Evolutionary conservation across 2,888 invertebrate genomes (phyloP).

Genomic region (Saturnia pavonia): DNA sequence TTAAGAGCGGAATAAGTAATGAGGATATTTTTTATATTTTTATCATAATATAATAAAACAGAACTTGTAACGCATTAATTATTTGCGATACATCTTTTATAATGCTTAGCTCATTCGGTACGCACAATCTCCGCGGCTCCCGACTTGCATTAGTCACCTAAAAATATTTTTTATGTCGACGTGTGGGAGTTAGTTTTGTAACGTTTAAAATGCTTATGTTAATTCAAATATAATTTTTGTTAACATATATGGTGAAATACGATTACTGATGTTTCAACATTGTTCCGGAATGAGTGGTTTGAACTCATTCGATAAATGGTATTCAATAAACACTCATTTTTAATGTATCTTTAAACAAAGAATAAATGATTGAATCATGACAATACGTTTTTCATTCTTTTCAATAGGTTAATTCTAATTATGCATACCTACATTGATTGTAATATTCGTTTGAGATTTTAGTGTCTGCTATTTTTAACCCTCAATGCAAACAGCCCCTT

Average conservation of each 20-base stretch:
- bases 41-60: too few relatives aligned
- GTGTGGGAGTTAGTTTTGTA: constrained; percentile 13
- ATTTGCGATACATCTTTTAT: neutral
- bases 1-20: too few relatives aligned
- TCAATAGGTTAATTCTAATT: too few relatives aligned
- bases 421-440: neutral
- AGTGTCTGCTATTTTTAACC: too few relatives aligned
- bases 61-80: neutral
- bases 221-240: constrained; percentile 7
- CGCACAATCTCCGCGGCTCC: neutral
- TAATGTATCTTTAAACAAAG: neutral
- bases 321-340: constrained; percentile 1
- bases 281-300: constrained; percentile 2
- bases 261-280: constrained; percentile 7
- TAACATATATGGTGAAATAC: constrained; percentile 6
- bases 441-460: too few relatives aligned
- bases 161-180: constrained; percentile 7
- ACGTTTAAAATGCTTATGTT: constrained; percentile 14
- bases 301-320: constrained; percentile 2
- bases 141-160: constrained; percentile 8
- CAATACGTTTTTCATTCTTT: neutral
- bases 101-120: neutral
- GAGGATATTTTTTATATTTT: too few relatives aligned
- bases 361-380: neutral
- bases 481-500: too few relatives aligned